Evolutionary conservation across 2,888 invertebrate genomes (phyloP).

Genomic region (Troglohyphantes excavatus): DNA sequence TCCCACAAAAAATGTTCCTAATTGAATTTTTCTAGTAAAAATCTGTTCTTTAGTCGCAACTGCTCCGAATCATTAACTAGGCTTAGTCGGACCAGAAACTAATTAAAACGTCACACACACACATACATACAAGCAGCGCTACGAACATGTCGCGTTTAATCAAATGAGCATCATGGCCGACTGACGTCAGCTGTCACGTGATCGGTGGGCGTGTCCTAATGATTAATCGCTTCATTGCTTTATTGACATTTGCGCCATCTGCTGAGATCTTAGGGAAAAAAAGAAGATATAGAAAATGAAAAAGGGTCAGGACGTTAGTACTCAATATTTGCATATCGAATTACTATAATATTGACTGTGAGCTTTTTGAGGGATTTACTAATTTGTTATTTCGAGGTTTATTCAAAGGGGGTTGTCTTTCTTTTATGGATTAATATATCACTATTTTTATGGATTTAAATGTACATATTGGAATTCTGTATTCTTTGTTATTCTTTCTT

Average conservation of each 20-base stretch:
- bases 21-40: slow-evolving; percentile 21
- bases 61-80: slow-evolving; percentile 51
- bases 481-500: too few species aligned
- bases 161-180: slow-evolving; percentile 54
- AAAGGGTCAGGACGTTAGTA: neutral
- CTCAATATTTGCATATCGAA: slow-evolving; percentile 71
- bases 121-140: neutral
- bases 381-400: slow-evolving; percentile 19
- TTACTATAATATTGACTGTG: slow-evolving; percentile 56
- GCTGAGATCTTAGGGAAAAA: slow-evolving; percentile 23
- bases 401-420: neutral
- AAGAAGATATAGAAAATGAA: neutral
- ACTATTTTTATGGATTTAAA: neutral
- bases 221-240: slow-evolving; percentile 65
- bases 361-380: slow-evolving; percentile 4
- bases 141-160: slow-evolving; percentile 54
- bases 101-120: slow-evolving; percentile 52
- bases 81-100: slow-evolving; percentile 54
- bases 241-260: slow-evolving; percentile 61
- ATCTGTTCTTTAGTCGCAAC: slow-evolving; percentile 14
- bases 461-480: too few species aligned
- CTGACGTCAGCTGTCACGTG: slow-evolving; percentile 55
- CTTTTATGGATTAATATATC: neutral
- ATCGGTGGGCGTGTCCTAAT: slow-evolving; percentile 46
- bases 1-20: neutral